These are phyloP conservation scores for Mythimna lalbum DNA, from an alignment of 2,888 invertebrate species.

Conservation along the genomic window DNA sequence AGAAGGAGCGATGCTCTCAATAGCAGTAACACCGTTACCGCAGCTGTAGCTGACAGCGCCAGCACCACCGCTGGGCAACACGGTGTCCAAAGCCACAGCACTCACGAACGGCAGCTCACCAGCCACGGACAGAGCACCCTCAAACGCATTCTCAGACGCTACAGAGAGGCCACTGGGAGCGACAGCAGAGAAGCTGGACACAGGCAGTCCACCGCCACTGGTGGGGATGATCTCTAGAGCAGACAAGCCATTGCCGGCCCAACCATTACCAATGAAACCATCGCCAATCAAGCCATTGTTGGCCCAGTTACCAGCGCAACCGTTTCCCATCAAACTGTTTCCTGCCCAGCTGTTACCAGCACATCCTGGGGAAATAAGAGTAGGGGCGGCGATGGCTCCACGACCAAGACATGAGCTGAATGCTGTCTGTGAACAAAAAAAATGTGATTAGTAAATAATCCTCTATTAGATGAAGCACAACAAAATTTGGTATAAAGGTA, in stretches of 20 bases:
- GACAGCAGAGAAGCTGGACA: slow-evolving; percentile 10
- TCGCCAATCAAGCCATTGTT: not conserved
- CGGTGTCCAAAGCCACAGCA: slow-evolving; percentile 72
- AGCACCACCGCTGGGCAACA: slow-evolving; percentile 71
- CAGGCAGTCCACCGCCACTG: slow-evolving; percentile 17
- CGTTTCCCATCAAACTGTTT: not conserved
- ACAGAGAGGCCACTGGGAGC: slow-evolving; percentile 21
- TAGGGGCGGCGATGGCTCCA: not conserved
- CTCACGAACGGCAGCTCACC: slow-evolving; percentile 77
- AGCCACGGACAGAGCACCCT: slow-evolving; percentile 69
- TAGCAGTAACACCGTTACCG: slow-evolving; percentile 66
- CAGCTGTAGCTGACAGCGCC: slow-evolving; percentile 73
- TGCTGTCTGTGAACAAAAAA: too few species aligned
- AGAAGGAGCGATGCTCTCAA: slow-evolving; percentile 22
- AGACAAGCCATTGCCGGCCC: not conserved
- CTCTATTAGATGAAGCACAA: too few species aligned
- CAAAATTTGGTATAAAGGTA: too few species aligned
- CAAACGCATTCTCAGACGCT: slow-evolving; percentile 19
- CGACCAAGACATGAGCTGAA: slow-evolving; percentile 11
- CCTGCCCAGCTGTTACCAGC: not conserved
- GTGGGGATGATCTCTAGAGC: slow-evolving; percentile 20
- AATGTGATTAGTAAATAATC: too few species aligned
- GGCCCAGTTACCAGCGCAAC: not conserved
- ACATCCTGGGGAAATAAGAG: not conserved
- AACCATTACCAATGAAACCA: not conserved